Percentiles rank a stretch among this genome's conserved stretches.
These are phyloP conservation scores for Spheniscus humboldti DNA, from an alignment of 2,797 vertebrate species.

Conservation along the genomic window DNA sequence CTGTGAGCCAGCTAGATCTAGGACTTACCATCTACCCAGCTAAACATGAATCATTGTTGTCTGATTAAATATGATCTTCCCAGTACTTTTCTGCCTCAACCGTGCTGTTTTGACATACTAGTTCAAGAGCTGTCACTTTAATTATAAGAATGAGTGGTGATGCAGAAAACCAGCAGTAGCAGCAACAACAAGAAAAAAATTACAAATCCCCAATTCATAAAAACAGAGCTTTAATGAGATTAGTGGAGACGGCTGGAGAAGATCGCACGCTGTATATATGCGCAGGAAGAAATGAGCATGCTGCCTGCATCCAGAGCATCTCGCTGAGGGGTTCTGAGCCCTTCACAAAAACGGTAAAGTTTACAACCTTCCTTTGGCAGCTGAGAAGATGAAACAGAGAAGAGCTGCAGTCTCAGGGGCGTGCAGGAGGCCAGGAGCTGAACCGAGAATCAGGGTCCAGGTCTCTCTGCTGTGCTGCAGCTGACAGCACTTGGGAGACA, in stretches of 20 bases:
- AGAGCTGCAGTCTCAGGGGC: not conserved
- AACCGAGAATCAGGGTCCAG: not conserved
- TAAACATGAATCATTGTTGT: not conserved
- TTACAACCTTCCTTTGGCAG: not conserved
- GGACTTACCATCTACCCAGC: not conserved
- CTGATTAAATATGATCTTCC: constrained; percentile 19
- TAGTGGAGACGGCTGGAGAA: not conserved
- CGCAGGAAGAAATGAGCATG: not conserved
- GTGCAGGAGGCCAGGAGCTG: not conserved
- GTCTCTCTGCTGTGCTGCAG: not conserved
- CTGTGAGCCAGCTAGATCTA: not conserved
- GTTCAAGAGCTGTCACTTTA: constrained; percentile 46
- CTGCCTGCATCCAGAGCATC: not conserved
- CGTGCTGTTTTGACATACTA: constrained; percentile 40
- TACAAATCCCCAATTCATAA: not conserved
- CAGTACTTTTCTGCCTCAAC: constrained; percentile 24
- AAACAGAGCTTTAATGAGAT: not conserved
- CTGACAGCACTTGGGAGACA: not conserved
- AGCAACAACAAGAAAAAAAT: not conserved
- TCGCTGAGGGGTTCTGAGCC: not conserved
- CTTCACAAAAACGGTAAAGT: not conserved
- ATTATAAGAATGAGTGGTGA: constrained; percentile 25
- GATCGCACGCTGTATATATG: not conserved
- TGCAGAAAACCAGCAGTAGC: constrained; percentile 24
- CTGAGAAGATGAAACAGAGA: not conserved